These are phyloP conservation scores for Dryobates pubescens DNA, from an alignment of 2,797 vertebrate genomes.

Conservation along the genomic window DNA sequence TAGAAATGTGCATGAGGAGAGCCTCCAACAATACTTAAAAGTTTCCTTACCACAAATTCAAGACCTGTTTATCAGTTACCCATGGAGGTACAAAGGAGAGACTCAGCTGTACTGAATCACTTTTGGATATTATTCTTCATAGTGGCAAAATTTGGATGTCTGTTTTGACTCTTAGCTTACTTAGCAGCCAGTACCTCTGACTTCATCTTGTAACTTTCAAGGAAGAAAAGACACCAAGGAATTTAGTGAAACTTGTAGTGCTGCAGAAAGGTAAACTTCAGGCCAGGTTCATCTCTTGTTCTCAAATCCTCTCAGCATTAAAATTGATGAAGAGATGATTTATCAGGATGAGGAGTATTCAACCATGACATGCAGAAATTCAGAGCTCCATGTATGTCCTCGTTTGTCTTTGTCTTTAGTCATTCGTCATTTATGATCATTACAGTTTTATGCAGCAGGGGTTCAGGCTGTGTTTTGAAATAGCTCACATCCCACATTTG, in stretches of 20 bases:
- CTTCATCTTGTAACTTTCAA: neutral
- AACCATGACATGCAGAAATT: neutral
- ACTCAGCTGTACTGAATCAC: neutral
- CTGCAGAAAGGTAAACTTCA: slow-evolving; percentile 33
- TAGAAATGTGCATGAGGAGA: neutral
- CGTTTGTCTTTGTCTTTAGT: slow-evolving; percentile 44
- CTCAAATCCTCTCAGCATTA: slow-evolving; percentile 29
- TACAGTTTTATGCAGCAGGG: neutral
- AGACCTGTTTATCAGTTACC: neutral
- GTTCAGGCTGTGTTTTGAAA: neutral
- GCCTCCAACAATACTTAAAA: neutral
- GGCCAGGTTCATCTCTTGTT: slow-evolving; percentile 25
- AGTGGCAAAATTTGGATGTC: neutral
- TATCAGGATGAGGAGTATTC: slow-evolving; percentile 23
- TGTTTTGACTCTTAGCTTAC: neutral
- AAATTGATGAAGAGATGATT: slow-evolving; percentile 60
- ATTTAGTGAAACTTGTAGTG: neutral
- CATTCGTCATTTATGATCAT: slow-evolving; percentile 27
- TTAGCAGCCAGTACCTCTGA: neutral
- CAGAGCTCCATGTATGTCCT: slow-evolving; percentile 8
- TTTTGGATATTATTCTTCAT: neutral
- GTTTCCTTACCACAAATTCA: neutral
- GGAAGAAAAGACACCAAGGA: neutral
- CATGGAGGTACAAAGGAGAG: neutral
- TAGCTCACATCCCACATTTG: neutral